Evolutionary conservation across 1,140 invertebrate genomes (phyloP).

Genomic region (Solenopsis invicta): DNA sequence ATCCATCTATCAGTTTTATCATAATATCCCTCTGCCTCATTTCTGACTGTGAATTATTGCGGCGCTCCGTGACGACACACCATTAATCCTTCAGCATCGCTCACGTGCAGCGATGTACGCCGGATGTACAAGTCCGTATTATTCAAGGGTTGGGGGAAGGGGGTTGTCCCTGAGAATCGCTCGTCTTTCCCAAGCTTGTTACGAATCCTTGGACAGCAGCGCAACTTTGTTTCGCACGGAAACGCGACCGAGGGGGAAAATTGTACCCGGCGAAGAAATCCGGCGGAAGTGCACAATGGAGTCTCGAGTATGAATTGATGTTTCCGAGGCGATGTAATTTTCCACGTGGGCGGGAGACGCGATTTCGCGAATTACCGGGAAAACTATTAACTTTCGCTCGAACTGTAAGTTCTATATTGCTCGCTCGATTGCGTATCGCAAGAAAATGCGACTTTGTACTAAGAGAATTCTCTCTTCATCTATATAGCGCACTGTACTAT

Average conservation of each 20-base stretch:
- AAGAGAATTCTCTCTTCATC: neutral
- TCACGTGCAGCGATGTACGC: neutral
- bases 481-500: neutral
- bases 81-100: conserved; percentile 54
- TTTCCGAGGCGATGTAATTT: conserved; percentile 34
- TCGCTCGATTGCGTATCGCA: neutral
- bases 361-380: conserved; percentile 27
- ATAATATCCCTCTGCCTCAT: neutral
- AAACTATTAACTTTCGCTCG: conserved; percentile 47
- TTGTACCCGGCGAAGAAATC: conserved; percentile 43
- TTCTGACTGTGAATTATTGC: conserved; percentile 41
- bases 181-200: neutral
- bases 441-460: neutral
- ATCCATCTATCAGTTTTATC: conserved; percentile 20
- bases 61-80: neutral
- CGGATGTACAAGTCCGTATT: conserved; percentile 24
- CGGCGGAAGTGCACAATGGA: conserved; percentile 31
- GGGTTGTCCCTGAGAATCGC: conserved; percentile 35
- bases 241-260: conserved; percentile 34
- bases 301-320: conserved; percentile 38
- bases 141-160: conserved; percentile 3
- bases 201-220: conserved; percentile 6
- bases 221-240: conserved; percentile 49
- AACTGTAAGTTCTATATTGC: conserved; percentile 29
- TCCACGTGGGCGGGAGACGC: neutral